Evolutionary conservation across 2,113 vertebrate genomes (phyloP), one percentile per base, ranked within the genome.

Genomic region (Puffinus mauretanicus): DNA sequence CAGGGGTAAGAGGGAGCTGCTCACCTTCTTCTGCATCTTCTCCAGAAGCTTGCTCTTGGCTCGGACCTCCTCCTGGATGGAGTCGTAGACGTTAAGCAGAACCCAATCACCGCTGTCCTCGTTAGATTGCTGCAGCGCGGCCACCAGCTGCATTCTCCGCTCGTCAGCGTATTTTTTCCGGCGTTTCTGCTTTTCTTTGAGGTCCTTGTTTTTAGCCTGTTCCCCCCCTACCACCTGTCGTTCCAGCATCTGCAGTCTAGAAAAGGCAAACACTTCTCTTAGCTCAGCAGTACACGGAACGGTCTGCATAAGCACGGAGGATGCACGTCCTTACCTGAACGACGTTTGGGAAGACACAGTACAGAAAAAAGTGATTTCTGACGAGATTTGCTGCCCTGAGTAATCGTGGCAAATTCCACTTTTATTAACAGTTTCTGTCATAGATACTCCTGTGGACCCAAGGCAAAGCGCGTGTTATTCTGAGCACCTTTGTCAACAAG

Each of bases 161-260:
- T 99, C 98, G 1, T 99, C 99, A 0, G 98, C 98, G 0, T 98
- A 96, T 25, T 96, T 98, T 94, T 98, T 99, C 78, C 97, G 97
- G 46, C 96, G 92, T 81, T 86, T 91, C 15, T 97, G 98, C 73
- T 98, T 98, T 95, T 98, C 99, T 90, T 98, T 98, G 54, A 99
- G 94, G 91, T 99, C 99, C 85, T 98, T 97, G 96, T 99, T 99
- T 86, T 98, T 96, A 58, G 98, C 99, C 97, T 99, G 99, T 75
- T 99, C 98, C 3, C 99, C 99, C 0, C 98, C 98, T 0, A 99
- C 98, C 84, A 99, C 98, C 93, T 99, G 98, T 97, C 97, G 98
- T 79, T 99, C 98, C 85, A 99, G 94, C 97, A 98, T 97, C 97
- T 99, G 98, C 97, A 99, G 93, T 92, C 99, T 99, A 97, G 14